Conservation (phyloP, 2,797 vertebrate species). For the Toxotes lorentzi region DNA sequence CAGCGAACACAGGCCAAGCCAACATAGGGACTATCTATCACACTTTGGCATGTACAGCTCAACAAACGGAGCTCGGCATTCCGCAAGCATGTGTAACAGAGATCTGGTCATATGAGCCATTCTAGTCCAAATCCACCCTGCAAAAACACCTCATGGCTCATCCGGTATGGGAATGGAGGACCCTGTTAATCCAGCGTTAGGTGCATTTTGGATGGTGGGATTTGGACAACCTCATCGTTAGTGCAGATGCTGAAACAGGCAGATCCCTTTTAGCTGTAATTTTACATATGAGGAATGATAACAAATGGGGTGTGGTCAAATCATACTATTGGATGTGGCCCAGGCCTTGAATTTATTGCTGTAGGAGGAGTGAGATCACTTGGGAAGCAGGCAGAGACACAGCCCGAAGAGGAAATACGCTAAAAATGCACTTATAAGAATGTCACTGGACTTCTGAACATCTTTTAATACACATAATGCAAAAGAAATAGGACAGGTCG, state of each 20-base stretch:
- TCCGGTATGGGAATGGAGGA: neutral
- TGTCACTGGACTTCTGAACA: slow-evolving; percentile 8
- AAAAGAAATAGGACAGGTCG: neutral
- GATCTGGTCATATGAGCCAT: slow-evolving; percentile 59
- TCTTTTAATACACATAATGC: slow-evolving; percentile 8
- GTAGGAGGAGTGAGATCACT: slow-evolving; percentile 44
- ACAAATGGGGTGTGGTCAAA: slow-evolving; percentile 40
- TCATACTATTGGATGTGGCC: slow-evolving; percentile 33
- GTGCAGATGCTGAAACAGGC: slow-evolving; percentile 16
- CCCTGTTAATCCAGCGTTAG: slow-evolving; percentile 24
- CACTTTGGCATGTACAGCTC: slow-evolving; percentile 51
- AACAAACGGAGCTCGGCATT: slow-evolving; percentile 56
- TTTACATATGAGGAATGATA: slow-evolving; percentile 31
- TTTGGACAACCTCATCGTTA: slow-evolving; percentile 4
- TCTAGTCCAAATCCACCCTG: slow-evolving; percentile 42
- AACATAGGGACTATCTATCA: slow-evolving; percentile 65
- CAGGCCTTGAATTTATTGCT: slow-evolving; percentile 41
- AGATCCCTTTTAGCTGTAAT: slow-evolving; percentile 8
- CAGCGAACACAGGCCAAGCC: slow-evolving; percentile 57
- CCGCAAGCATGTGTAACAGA: slow-evolving; percentile 62
- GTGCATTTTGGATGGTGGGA: slow-evolving; percentile 8
- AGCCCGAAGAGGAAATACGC: slow-evolving; percentile 19
- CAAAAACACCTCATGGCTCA: slow-evolving; percentile 44
- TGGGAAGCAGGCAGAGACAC: slow-evolving; percentile 14
- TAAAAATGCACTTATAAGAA: slow-evolving; percentile 4